A percentile compares a stretch with the other conserved stretches of the same genome.
Evolutionary conservation across 2,113 vertebrate genomes (phyloP).

Genomic region (Vulpes vulpes): DNA sequence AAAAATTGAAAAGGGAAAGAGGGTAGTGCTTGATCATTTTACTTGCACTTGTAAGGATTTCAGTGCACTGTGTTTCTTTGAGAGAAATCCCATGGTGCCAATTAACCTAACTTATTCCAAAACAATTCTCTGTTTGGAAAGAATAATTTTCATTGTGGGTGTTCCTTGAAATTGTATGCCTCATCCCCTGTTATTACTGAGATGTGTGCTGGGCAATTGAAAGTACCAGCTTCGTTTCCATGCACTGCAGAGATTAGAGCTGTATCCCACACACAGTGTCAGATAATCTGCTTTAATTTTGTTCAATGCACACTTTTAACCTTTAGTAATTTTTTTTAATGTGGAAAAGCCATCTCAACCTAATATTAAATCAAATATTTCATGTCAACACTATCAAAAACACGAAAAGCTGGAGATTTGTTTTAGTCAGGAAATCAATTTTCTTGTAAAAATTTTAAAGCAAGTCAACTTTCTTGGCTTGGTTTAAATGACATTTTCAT

Average conservation of each 20-base stretch:
- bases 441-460: slow-evolving; percentile 72
- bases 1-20: slow-evolving; percentile 84
- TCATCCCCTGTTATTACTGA: slow-evolving; percentile 91
- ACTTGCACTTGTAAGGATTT: slow-evolving; percentile 93
- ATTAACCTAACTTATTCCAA: slow-evolving; percentile 96
- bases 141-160: slow-evolving; percentile 96
- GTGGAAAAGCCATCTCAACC: slow-evolving; percentile 83
- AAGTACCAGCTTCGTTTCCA: slow-evolving; percentile 88
- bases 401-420: slow-evolving; percentile 77
- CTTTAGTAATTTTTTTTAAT: slow-evolving; percentile 83
- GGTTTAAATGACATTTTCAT: slow-evolving; percentile 69
- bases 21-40: slow-evolving; percentile 93
- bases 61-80: slow-evolving; percentile 95
- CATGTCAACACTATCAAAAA: slow-evolving; percentile 84
- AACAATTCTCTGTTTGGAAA: slow-evolving; percentile 95
- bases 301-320: slow-evolving; percentile 86
- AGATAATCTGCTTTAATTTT: slow-evolving; percentile 89
- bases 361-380: slow-evolving; percentile 84
- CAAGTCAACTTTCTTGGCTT: slow-evolving; percentile 60
- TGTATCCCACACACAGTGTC: slow-evolving; percentile 90
- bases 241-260: slow-evolving; percentile 86
- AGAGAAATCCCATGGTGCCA: slow-evolving; percentile 94
- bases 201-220: slow-evolving; percentile 87
- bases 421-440: slow-evolving; percentile 84
- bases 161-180: slow-evolving; percentile 94